Percentiles rank a stretch among this genome's conserved stretches.
Evolutionary conservation across 64 coral and sea anemone species (phyloP).

Genomic region (Montipora capricornis): DNA sequence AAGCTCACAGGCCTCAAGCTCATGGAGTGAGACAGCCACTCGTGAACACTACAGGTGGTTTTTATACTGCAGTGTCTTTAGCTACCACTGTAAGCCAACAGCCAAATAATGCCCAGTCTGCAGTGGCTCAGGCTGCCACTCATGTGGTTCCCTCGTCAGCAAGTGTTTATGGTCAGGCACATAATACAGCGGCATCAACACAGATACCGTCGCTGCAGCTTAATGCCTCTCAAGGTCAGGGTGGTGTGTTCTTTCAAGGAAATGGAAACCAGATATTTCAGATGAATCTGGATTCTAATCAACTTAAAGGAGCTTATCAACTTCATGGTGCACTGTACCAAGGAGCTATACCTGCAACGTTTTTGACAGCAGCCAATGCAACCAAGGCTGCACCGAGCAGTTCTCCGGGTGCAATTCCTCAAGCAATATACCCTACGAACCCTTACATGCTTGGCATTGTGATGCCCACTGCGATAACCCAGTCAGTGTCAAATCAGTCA

Average conservation of each 20-base stretch:
- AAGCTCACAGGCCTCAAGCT: slow-evolving; percentile 3
- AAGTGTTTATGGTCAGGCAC: slow-evolving; percentile 10
- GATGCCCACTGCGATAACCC: slow-evolving; percentile 55
- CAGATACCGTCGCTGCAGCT: slow-evolving; percentile 20
- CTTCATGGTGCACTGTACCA: slow-evolving; percentile 70
- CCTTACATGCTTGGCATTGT: slow-evolving; percentile 83
- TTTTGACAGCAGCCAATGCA: slow-evolving; percentile 43
- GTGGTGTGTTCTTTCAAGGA: slow-evolving; percentile 57
- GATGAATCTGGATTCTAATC: slow-evolving; percentile 52
- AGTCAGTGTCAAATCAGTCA: slow-evolving; percentile 19
- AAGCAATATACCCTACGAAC: slow-evolving; percentile 57
- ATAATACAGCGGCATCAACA: neutral
- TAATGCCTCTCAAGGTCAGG: slow-evolving; percentile 34
- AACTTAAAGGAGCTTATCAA: slow-evolving; percentile 69
- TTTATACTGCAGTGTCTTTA: neutral
- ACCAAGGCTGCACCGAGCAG: slow-evolving; percentile 31
- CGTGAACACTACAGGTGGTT: neutral
- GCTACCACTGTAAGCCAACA: neutral
- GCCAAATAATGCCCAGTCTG: neutral
- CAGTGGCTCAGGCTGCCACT: neutral
- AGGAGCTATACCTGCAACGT: slow-evolving; percentile 41
- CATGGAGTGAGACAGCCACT: neutral
- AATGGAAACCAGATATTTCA: slow-evolving; percentile 64
- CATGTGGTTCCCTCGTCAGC: slow-evolving; percentile 5
- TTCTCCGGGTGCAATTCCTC: slow-evolving; percentile 35